These are phyloP conservation scores for Zaprionus obscuricornis DNA, from an alignment of 2,888 invertebrate species.

Conservation along the genomic window DNA sequence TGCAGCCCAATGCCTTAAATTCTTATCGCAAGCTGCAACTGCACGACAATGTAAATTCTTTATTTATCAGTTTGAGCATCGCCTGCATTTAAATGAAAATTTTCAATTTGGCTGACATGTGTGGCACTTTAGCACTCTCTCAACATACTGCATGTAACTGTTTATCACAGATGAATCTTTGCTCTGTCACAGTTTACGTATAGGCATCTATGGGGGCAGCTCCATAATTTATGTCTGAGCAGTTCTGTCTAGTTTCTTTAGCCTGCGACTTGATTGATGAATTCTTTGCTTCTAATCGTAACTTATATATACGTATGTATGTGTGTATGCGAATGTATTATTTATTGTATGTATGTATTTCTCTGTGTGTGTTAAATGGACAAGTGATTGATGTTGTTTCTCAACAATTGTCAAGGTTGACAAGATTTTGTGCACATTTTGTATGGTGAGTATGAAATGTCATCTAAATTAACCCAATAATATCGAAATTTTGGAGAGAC, in stretches of 20 bases:
- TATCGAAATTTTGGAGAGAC: not conserved
- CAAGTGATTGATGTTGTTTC: constrained; percentile 60
- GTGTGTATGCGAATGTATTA: not conserved
- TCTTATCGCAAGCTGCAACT: too few relatives aligned
- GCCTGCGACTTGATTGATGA: constrained; percentile 55
- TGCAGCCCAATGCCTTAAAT: too few relatives aligned
- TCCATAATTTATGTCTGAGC: constrained; percentile 25
- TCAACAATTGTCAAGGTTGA: constrained; percentile 50
- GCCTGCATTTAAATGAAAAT: constrained; percentile 54
- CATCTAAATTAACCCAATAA: constrained; percentile 41
- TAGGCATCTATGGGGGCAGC: too few relatives aligned
- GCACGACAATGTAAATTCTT: not conserved
- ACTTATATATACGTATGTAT: too few relatives aligned
- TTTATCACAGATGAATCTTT: not conserved
- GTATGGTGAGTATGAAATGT: constrained; percentile 24
- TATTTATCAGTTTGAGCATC: constrained; percentile 15
- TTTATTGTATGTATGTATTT: too few relatives aligned
- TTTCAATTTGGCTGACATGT: constrained; percentile 51
- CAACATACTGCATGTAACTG: not conserved
- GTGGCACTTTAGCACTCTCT: constrained; percentile 24
- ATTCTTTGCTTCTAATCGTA: too few relatives aligned
- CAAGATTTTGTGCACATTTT: constrained; percentile 33
- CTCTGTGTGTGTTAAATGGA: constrained; percentile 8
- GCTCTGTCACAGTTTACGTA: constrained; percentile 16
- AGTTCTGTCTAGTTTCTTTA: constrained; percentile 25